A percentile compares a stretch with the other conserved stretches of the same genome.
phyloP scores from a whole-genome alignment of 2,797 vertebrate species.

The Iguana delicatissima region DNA sequence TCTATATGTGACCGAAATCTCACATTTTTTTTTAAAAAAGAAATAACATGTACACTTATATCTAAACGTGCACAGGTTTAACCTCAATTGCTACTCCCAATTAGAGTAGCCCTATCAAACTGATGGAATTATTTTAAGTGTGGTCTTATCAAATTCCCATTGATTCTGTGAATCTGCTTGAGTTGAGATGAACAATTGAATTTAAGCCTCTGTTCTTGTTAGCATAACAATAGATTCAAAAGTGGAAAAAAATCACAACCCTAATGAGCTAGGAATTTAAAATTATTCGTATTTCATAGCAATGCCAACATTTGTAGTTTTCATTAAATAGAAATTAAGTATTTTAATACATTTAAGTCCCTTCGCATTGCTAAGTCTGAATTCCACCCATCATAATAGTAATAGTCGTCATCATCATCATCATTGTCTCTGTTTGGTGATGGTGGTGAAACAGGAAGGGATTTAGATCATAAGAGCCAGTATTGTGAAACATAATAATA shows the following conservation, averaged over 20 bases:
- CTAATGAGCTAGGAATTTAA: not conserved
- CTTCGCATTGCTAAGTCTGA: not conserved
- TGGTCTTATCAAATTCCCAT: no score
- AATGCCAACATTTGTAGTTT: not conserved
- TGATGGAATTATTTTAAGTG: no score
- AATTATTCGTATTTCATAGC: not conserved
- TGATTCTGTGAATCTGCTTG: no score
- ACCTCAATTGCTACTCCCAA: no score
- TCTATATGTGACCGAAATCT: conserved; percentile 3
- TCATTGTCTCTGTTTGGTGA: not conserved
- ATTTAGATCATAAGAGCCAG: not conserved
- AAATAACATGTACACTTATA: no score
- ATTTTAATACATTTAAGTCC: no score
- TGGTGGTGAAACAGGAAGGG: not conserved
- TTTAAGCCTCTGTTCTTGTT: no score
- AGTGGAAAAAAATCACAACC: not conserved
- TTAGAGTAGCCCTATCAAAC: no score
- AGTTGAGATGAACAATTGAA: no score
- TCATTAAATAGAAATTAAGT: not conserved
- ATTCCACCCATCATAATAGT: not conserved
- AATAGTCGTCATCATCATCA: not conserved
- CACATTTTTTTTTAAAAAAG: not conserved
- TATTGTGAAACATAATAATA: not conserved
- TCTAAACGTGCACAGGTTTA: no score
- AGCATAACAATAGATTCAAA: not conserved